A percentile compares a stretch with the other conserved stretches of the same genome.
Evolutionary conservation across 2,888 invertebrate species (phyloP).

Genomic region (Tenthredo mesomela): DNA sequence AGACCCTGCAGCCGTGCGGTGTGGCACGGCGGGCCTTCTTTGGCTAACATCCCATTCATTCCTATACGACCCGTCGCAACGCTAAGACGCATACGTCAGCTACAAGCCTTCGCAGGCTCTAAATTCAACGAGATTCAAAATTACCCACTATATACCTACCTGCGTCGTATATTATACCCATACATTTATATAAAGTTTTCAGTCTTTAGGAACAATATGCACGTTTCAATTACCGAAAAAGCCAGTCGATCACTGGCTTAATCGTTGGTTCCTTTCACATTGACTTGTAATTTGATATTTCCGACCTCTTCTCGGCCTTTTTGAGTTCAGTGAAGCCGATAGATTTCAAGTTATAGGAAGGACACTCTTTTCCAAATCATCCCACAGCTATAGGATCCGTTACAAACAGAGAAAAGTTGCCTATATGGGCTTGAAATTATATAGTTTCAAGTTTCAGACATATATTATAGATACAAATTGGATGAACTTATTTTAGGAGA

Average conservation of each 20-base stretch:
- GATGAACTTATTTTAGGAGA: background rate
- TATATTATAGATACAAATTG: no score
- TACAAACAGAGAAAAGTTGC: background rate
- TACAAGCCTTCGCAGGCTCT: conserved; percentile 21
- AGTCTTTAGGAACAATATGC: conserved; percentile 15
- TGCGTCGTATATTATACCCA: background rate
- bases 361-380: conserved; percentile 14
- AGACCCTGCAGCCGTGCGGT: background rate
- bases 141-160: background rate
- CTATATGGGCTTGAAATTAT: no score
- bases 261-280: conserved; percentile 6
- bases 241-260: background rate
- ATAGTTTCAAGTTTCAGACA: no score
- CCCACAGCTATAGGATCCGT: background rate
- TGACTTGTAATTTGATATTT: conserved; percentile 40
- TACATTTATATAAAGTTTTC: background rate
- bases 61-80: conserved; percentile 23
- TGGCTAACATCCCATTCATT: conserved; percentile 43
- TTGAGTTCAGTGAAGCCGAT: conserved; percentile 19
- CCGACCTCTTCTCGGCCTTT: conserved; percentile 7
- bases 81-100: conserved; percentile 29
- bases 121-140: conserved; percentile 39
- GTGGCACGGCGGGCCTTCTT: conserved; percentile 28
- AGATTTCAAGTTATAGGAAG: background rate
- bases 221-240: conserved; percentile 41